These are phyloP conservation scores for Phainopepla nitens DNA, from an alignment of 2,113 vertebrate species.

Conservation along the genomic window DNA sequence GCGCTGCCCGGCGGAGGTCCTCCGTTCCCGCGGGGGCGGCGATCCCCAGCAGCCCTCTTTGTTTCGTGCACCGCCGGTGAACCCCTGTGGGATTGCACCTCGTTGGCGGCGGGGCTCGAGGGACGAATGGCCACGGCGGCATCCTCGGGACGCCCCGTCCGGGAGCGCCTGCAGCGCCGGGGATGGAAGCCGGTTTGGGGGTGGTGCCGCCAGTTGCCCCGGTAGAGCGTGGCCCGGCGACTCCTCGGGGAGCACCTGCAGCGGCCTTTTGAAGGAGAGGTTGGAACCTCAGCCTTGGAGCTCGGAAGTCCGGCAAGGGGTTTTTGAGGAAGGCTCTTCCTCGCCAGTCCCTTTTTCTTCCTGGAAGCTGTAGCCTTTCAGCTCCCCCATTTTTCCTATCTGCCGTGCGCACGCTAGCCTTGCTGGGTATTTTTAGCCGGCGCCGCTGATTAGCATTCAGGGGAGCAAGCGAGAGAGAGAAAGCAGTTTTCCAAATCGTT, in stretches of 20 bases:
- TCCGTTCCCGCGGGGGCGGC: not conserved
- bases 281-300: not conserved
- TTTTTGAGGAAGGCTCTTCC: not conserved
- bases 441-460: slow-evolving; percentile 44
- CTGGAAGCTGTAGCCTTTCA: not conserved
- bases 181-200: not conserved
- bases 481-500: not conserved
- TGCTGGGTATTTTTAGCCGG: slow-evolving; percentile 43
- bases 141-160: not conserved
- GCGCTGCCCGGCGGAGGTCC: not conserved
- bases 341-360: not conserved
- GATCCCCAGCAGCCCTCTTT: not conserved
- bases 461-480: not conserved
- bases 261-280: not conserved
- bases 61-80: slow-evolving; percentile 38
- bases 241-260: not conserved
- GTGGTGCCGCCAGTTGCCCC: too few relatives aligned
- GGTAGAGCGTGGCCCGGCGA: not conserved
- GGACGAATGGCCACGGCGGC: too few relatives aligned
- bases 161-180: not conserved
- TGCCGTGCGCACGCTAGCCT: not conserved
- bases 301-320: not conserved
- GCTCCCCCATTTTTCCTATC: slow-evolving; percentile 5
- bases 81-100: slow-evolving; percentile 60
- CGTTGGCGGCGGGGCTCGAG: not conserved